These are phyloP conservation scores for Vollenhovia emeryi DNA, from an alignment of 1,140 invertebrate species.

Conservation along the genomic window DNA sequence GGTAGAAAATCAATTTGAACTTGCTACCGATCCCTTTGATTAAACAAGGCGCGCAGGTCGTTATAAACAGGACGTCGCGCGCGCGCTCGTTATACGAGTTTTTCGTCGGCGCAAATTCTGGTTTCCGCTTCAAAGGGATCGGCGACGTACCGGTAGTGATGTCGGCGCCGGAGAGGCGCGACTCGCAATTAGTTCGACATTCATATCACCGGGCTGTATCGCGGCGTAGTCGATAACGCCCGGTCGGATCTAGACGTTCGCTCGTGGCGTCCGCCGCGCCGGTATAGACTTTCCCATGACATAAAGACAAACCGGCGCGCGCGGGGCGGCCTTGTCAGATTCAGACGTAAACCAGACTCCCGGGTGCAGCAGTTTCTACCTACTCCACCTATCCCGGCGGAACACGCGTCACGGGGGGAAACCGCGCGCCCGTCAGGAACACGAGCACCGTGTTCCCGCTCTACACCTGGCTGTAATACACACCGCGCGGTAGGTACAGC, in stretches of 20 bases:
- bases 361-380: slow-evolving; percentile 72
- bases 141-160: neutral
- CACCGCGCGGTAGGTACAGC: neutral
- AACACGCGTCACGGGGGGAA: slow-evolving; percentile 77
- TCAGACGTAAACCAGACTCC: slow-evolving; percentile 80
- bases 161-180: slow-evolving; percentile 39
- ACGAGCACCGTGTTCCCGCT: slow-evolving; percentile 69
- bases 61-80: slow-evolving; percentile 46
- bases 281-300: slow-evolving; percentile 79
- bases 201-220: slow-evolving; percentile 58
- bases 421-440: slow-evolving; percentile 80
- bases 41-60: slow-evolving; percentile 40
- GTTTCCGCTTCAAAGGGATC: slow-evolving; percentile 68
- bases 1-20: slow-evolving; percentile 38
- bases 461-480: slow-evolving; percentile 71
- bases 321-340: slow-evolving; percentile 80
- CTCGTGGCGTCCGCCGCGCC: neutral
- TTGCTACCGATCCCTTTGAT: slow-evolving; percentile 51
- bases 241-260: slow-evolving; percentile 60
- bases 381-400: slow-evolving; percentile 52
- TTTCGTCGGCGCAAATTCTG: slow-evolving; percentile 36
- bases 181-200: slow-evolving; percentile 72
- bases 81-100: slow-evolving; percentile 63
- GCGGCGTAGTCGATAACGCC: slow-evolving; percentile 65
- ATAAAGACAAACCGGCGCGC: slow-evolving; percentile 80